Base-by-base conservation (phyloP, 2,797 vertebrate species). In the Cyprinella venusta region DNA sequence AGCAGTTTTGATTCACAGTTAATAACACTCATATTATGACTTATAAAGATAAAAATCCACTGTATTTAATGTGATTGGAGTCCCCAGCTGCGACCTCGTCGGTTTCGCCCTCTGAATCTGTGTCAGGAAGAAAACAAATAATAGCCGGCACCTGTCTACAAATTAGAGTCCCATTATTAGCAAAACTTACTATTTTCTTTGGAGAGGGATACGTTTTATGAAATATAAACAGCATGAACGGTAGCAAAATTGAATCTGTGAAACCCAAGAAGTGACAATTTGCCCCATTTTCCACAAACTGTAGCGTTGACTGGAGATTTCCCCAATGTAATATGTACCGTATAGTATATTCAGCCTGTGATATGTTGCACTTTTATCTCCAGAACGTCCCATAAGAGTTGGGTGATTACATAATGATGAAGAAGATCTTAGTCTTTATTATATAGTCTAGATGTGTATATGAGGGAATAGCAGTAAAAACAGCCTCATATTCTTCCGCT, bases 401-500 rank as follows among this genome's bases (percentile, higher is more conserved):
- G 3, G 13, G 45, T 68, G 63, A 67, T 52, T 24, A 79, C 9
- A 18, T 40, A n/a, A 79, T 68, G 48, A 79, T 68, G 8, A 38
- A 18, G 30, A n/a, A 18, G 30, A 38, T 40, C 7, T 16, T 38
- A 54, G 21, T 38, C 48, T 79, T 54, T 79, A 54, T 38, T 79
- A 67, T 67, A n/a, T 79, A 10, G 8, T 40, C 7, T 24, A 3
- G 54, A 76, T 76, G 54, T 61, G 74, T 26, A 16, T 61, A 42
- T 26, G 54, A 38, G 74, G 54, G 40, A 79, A 79, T 13, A 24
- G 64, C 77, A 79, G 77, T 67, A 52, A 67, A 65, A 48, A 65
- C 26, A 50, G 8, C 8, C 19, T 78, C 63, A 40, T 54, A 68
- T 68, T 38, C 76, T 21, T 48, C 42, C 50, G 76, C 42, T 74